These are phyloP conservation scores for Cactoblastis cactorum DNA, from an alignment of 2,888 invertebrate genomes.

Conservation along the genomic window DNA sequence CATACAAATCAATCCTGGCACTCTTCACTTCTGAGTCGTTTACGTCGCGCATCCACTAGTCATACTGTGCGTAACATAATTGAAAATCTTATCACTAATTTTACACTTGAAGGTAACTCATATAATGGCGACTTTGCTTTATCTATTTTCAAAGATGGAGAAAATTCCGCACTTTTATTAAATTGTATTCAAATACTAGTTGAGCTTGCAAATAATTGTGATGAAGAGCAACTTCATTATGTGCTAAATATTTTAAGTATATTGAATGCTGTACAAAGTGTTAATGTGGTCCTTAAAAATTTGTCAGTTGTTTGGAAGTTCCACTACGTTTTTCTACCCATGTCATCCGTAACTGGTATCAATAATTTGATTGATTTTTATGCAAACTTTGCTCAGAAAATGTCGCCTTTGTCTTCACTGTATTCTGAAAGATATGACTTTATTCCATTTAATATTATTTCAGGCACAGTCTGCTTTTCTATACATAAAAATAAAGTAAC, in stretches of 20 bases:
- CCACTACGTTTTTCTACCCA: slow-evolving; percentile 65
- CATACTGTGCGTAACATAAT: slow-evolving; percentile 51
- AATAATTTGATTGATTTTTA: slow-evolving; percentile 58
- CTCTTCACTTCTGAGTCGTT: slow-evolving; percentile 40
- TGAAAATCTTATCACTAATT: slow-evolving; percentile 41
- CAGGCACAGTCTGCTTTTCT: slow-evolving; percentile 32
- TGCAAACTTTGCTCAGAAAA: slow-evolving; percentile 13
- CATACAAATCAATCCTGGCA: slow-evolving; percentile 38
- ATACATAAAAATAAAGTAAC: slow-evolving; percentile 19
- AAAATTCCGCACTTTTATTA: slow-evolving; percentile 47
- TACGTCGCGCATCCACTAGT: slow-evolving; percentile 53
- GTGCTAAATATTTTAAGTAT: slow-evolving; percentile 46
- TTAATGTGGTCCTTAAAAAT: slow-evolving; percentile 56
- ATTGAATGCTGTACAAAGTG: slow-evolving; percentile 54
- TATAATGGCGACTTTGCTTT: slow-evolving; percentile 33
- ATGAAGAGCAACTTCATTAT: slow-evolving; percentile 58
- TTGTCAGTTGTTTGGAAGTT: slow-evolving; percentile 67
- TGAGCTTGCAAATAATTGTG: slow-evolving; percentile 50
- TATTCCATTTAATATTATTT: slow-evolving; percentile 52
- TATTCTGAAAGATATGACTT: slow-evolving; percentile 49
- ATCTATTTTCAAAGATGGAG: slow-evolving; percentile 48
- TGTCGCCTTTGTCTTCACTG: not conserved
- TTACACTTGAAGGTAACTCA: slow-evolving; percentile 22
- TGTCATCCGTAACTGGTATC: slow-evolving; percentile 54
- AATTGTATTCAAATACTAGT: slow-evolving; percentile 50